Evolutionary conservation across 2,888 invertebrate genomes (phyloP), one percentile per base, ranked within the genome.

Genomic region (Lithodes maja): DNA sequence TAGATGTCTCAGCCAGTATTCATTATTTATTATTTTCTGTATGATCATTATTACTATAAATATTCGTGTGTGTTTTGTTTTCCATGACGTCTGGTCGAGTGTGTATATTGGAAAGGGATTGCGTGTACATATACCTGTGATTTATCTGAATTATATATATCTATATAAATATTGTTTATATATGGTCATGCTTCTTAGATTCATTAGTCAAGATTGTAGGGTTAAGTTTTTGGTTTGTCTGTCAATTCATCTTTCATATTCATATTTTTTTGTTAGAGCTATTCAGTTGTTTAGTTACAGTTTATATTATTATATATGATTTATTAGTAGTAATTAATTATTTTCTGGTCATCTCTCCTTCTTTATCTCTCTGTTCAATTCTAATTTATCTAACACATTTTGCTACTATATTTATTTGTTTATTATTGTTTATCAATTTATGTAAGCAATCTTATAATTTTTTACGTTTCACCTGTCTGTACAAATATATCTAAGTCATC

Each of bases 21-120:
- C 33, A 33, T 7, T 61, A 61, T 61, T 7, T 61, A 61, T 61
- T 7, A 7, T 61, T 61, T 61, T 61, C 5, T 61, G 61, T 71
- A 71, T n/a, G 12, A 71, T 71, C 71, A 71, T 71, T 71, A 71
- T 71, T 71, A 71, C 17, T n/a, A 71, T 71, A 71, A n/a, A 71
- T 71, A 71, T 17, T 5, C n/a, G 17, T 71, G 12, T n/a, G 71
- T 71, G 2, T 71, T 71, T 71, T 33, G 33, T 33, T 71, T 71
- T 71, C 71, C 71, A 71, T 71, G 1, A 71, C n/a, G 71, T 71
- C 3, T 71, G 71, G 71, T 71, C n/a, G n/a, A 17, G n/a, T 71
- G n/a, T 71, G 71, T 12, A 71, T 71, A 71, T 12, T 71, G 71
- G n/a, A 71, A 17, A 17, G n/a, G 71, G 71, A 71, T n/a, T 71